Evolutionary conservation across 2,797 vertebrate genomes (phyloP).

Genomic region (Harpagifer antarcticus): DNA sequence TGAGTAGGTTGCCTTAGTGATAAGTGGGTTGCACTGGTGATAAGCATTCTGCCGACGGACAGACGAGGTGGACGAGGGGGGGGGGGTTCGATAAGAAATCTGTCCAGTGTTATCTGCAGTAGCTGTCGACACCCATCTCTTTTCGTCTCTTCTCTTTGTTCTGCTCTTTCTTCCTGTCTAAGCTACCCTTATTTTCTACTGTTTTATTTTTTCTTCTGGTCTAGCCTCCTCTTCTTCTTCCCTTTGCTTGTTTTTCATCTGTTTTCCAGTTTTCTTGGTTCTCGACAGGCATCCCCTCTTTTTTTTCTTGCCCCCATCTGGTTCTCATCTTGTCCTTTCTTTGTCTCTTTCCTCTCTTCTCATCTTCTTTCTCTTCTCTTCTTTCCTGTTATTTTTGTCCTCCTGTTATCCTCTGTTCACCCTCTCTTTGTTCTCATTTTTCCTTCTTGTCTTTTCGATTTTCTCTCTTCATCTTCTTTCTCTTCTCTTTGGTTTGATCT

Average conservation of each 20-base stretch:
- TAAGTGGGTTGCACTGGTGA: slow-evolving; percentile 80
- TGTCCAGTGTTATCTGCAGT: slow-evolving; percentile 63
- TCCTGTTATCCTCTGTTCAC: neutral
- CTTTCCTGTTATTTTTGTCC: neutral
- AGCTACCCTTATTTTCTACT: neutral
- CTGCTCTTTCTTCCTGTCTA: neutral
- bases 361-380: neutral
- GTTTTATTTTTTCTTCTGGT: neutral
- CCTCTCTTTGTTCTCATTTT: neutral
- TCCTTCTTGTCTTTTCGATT: too few relatives aligned
- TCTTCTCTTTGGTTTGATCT: neutral
- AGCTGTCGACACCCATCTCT: slow-evolving; percentile 56
- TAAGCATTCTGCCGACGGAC: slow-evolving; percentile 72
- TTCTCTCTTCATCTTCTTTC: neutral
- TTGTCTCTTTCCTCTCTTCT: neutral
- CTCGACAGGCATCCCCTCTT: neutral
- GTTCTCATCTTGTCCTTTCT: too few relatives aligned
- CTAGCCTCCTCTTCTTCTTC: neutral
- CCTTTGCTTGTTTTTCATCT: neutral
- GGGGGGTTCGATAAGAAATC: slow-evolving; percentile 73
- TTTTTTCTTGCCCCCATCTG: neutral
- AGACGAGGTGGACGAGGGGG: slow-evolving; percentile 49
- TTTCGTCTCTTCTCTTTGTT: slow-evolving; percentile 31
- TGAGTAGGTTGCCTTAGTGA: slow-evolving; percentile 77
- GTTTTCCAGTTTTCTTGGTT: neutral